These are phyloP conservation scores for Adela reaumurella DNA, from an alignment of 2,888 invertebrate species.

Conservation along the genomic window DNA sequence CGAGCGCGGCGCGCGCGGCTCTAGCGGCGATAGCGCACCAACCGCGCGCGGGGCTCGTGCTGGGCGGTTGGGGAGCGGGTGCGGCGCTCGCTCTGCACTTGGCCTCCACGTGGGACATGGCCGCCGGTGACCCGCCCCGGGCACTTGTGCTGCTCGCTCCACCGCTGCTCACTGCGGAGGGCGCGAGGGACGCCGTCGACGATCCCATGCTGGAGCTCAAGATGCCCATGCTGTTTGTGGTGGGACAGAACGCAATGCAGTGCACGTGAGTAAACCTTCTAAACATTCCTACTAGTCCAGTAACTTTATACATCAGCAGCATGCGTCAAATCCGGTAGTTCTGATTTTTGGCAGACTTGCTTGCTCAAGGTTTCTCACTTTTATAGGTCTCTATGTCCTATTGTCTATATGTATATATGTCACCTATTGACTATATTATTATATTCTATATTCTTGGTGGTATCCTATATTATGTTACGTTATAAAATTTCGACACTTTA, in stretches of 20 bases:
- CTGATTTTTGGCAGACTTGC: too few relatives aligned
- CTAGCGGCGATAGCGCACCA: constrained; percentile 24
- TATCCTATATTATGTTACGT: too few relatives aligned
- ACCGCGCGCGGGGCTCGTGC: neutral
- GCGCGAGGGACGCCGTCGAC: constrained; percentile 61
- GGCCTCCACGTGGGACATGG: neutral
- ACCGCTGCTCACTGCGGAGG: constrained; percentile 63
- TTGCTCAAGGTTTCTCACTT: too few relatives aligned
- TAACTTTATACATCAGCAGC: too few relatives aligned
- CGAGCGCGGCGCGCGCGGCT: constrained; percentile 21
- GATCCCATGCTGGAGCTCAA: constrained; percentile 57
- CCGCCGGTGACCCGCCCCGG: neutral
- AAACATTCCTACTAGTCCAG: too few relatives aligned
- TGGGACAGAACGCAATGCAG: constrained; percentile 55
- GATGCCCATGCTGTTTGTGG: constrained; percentile 60
- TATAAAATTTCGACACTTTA: too few relatives aligned
- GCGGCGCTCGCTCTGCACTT: constrained; percentile 2
- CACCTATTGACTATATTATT: too few relatives aligned
- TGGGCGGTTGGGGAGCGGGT: constrained; percentile 8
- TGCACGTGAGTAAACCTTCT: constrained; percentile 12
- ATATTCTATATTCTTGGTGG: too few relatives aligned
- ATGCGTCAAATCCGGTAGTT: too few relatives aligned
- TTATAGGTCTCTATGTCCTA: too few relatives aligned
- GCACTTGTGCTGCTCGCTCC: constrained; percentile 59
- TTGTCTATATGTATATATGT: too few relatives aligned